Percentiles rank a stretch among this genome's conserved stretches.
Conservation (phyloP, 2,888 invertebrate species). For the Ramazzottius varieornatus region DNA sequence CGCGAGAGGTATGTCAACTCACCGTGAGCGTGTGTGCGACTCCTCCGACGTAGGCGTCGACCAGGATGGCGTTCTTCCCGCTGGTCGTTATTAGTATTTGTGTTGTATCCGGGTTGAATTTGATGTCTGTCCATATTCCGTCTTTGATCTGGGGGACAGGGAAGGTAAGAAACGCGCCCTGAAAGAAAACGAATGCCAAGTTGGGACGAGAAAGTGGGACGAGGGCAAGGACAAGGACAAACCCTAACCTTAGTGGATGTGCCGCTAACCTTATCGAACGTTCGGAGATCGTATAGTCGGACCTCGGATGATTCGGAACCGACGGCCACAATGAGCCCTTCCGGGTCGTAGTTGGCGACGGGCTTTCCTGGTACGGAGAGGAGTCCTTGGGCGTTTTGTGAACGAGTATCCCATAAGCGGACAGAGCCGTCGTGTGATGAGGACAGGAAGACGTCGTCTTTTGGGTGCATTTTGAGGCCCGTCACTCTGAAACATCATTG, state of each 20-base stretch:
- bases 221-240: too few relatives aligned
- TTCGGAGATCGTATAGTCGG: neutral
- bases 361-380: neutral
- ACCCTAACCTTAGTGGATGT: too few relatives aligned
- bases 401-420: neutral
- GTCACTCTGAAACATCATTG: neutral
- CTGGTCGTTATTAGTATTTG: neutral
- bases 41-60: neutral
- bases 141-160: neutral
- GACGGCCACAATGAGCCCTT: neutral
- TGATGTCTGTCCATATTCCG: neutral
- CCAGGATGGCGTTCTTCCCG: neutral
- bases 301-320: neutral
- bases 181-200: neutral
- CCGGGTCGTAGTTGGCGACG: neutral
- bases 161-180: neutral
- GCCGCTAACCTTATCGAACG: conserved; percentile 1
- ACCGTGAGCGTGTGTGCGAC: neutral
- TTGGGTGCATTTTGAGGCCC: neutral
- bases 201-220: too few relatives aligned
- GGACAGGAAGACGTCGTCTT: neutral
- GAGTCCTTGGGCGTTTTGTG: neutral
- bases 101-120: neutral
- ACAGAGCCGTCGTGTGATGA: neutral
- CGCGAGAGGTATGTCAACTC: too few relatives aligned